Evolutionary conservation across 2,888 invertebrate genomes (phyloP).

Genomic region (Drosophila falleni): DNA sequence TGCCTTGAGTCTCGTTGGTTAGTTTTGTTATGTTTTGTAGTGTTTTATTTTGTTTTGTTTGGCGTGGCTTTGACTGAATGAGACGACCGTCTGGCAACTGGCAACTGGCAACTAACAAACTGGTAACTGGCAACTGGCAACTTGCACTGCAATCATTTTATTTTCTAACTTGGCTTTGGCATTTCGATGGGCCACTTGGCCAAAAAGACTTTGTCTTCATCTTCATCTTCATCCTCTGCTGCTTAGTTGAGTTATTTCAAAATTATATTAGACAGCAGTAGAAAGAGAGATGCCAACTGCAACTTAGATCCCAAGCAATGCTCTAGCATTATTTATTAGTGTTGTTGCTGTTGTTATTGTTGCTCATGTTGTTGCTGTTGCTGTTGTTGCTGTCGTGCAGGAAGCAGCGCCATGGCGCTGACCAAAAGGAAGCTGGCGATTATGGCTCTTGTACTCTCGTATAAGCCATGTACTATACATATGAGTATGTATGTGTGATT

Average conservation of each 20-base stretch:
- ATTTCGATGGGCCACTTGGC: conserved; percentile 70
- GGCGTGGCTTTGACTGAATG: conserved; percentile 27
- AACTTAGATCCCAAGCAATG: conserved; percentile 31
- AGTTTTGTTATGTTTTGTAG: conserved; percentile 23
- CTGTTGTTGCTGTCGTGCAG: conserved; percentile 61
- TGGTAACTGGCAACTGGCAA: conserved; percentile 29
- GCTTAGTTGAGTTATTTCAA: conserved; percentile 77
- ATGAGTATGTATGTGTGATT: conserved; percentile 39
- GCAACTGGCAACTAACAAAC: conserved; percentile 31
- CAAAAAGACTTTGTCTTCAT: too few relatives aligned
- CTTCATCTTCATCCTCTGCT: conserved; percentile 23
- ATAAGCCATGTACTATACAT: conserved; percentile 34
- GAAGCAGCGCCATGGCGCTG: conserved; percentile 72
- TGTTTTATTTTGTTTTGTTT: conserved; percentile 31
- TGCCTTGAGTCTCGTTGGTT: conserved; percentile 45
- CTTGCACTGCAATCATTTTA: conserved; percentile 68
- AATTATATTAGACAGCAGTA: conserved; percentile 72
- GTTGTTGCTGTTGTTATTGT: conserved; percentile 1
- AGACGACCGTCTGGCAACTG: conserved; percentile 51
- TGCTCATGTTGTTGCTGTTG: conserved; percentile 14
- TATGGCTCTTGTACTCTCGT: conserved; percentile 45
- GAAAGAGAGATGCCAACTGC: conserved; percentile 46
- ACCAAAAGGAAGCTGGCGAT: conserved; percentile 76
- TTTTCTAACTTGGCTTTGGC: conserved; percentile 75
- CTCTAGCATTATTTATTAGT: conserved; percentile 52